Evolutionary conservation across 23 tunicate genomes (phyloP), one percentile per base, ranked within the genome.

Genomic region (Trididemnum clinides): DNA sequence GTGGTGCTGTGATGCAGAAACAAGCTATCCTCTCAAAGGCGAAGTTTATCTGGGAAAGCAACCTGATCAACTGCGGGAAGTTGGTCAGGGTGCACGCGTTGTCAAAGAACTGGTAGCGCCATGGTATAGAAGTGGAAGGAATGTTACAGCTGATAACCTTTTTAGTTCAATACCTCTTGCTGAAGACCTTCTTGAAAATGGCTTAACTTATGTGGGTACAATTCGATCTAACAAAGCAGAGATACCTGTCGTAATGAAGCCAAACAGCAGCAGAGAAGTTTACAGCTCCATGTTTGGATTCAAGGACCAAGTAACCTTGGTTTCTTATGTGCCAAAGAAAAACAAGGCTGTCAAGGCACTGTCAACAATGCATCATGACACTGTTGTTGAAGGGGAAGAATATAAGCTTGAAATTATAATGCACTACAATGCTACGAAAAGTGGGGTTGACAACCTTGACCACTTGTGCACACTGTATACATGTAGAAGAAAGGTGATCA

Each of bases 111-210:
- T 49, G 57, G 57, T 49, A 18, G 57, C 57, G 18, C 57, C 57
- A 49, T 49, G 57, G 57, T 49, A 49, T 49, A 49, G 57, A 18
- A 49, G 57, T 49, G 57, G 57, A 49, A 15, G 71, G 23, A 15
- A 63, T 12, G 23, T 63, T 63, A 63, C 71, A 63, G 71, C 23
- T n/a, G 71, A 63, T n/a, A 63, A 63, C n/a, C n/a, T 44, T 15
- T 44, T 44, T 44, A 44, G 12, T 10, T 7, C 54, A 10, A 44
- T 44, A 10, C 54, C 54, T 44, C 15, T 44, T 10, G 54, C 54
- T 44, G 15, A 44, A 44, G 15, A 44, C 15, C 54, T 44, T 7
- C 54, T 44, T 44, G 54, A 7, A 15, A 15, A 44, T 10, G 54
- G 15, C 54, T 44, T 44, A 44, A 44, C 54, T 44, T 10, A 7